These are phyloP conservation scores for Drosophila mimica DNA, from an alignment of 2,888 invertebrate genomes.

Conservation along the genomic window DNA sequence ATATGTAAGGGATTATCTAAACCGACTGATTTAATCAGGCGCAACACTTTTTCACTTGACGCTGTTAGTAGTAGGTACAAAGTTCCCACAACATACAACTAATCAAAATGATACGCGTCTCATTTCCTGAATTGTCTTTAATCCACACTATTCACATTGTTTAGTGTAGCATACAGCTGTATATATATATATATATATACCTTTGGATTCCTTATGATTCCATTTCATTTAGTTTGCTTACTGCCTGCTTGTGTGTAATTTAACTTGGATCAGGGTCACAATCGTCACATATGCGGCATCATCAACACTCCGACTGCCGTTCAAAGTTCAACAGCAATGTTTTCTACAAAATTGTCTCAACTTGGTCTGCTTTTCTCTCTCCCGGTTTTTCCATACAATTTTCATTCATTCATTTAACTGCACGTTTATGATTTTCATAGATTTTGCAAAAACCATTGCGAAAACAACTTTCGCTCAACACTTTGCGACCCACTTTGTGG, in stretches of 20 bases:
- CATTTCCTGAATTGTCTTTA: conserved; percentile 73
- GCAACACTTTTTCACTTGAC: conserved; percentile 53
- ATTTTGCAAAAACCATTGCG: conserved; percentile 11
- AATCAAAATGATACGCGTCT: conserved; percentile 53
- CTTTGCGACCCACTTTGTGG: neutral
- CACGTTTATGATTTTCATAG: conserved; percentile 27
- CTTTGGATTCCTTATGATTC: conserved; percentile 40
- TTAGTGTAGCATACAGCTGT: neutral
- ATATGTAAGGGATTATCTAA: conserved; percentile 8
- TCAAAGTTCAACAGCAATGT: conserved; percentile 40
- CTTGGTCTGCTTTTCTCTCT: neutral
- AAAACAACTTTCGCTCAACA: conserved; percentile 31
- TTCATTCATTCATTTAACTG: conserved; percentile 45
- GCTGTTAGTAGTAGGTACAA: conserved; percentile 19
- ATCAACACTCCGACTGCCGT: conserved; percentile 4
- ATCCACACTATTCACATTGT: conserved; percentile 29
- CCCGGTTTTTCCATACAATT: conserved; percentile 25
- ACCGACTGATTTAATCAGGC: conserved; percentile 41
- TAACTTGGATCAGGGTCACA: conserved; percentile 61
- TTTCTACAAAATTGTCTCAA: neutral
- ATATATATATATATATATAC: conserved; percentile 4
- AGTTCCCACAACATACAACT: conserved; percentile 31
- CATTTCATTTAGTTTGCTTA: conserved; percentile 4
- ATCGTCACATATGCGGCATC: conserved; percentile 33
- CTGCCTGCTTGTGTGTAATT: conserved; percentile 15